phyloP scores from a whole-genome alignment of 2,888 invertebrate species.

The Caenorhabditis japonica region DNA sequence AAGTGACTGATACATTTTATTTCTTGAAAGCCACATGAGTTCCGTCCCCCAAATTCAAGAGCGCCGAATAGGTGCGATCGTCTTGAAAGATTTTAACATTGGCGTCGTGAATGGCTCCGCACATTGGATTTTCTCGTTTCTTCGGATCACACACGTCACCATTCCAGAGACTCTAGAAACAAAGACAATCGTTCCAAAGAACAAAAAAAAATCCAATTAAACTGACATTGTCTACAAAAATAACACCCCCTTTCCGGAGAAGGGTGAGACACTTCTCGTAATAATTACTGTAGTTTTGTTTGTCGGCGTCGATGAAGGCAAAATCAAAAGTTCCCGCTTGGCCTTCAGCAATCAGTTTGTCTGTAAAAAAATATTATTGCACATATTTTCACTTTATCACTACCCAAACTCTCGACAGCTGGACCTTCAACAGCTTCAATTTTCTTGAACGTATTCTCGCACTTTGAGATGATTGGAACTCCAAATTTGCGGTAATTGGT shows the following conservation, averaged over 20 bases:
- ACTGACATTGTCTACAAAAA: constrained; percentile 78
- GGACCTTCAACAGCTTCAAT: constrained; percentile 54
- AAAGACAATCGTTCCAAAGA: neutral
- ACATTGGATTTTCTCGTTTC: neutral
- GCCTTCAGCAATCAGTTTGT: constrained; percentile 67
- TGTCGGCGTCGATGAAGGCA: constrained; percentile 77
- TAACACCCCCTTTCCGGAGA: constrained; percentile 78
- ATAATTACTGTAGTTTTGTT: constrained; percentile 77
- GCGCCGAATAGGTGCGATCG: constrained; percentile 66
- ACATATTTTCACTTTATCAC: neutral
- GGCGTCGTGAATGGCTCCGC: constrained; percentile 22
- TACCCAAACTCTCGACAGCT: constrained; percentile 52
- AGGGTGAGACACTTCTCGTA: constrained; percentile 78
- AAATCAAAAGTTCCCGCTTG: constrained; percentile 69
- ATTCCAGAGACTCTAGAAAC: constrained; percentile 33
- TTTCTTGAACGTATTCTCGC: constrained; percentile 49
- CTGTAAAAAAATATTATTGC: too few relatives aligned
- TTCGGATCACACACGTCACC: constrained; percentile 12
- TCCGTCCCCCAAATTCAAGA: constrained; percentile 75
- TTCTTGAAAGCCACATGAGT: constrained; percentile 69
- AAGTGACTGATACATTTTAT: too few relatives aligned
- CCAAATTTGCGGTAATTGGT: constrained; percentile 54
- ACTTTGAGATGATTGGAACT: constrained; percentile 56
- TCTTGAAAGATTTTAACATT: constrained; percentile 58
- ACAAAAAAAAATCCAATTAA: neutral